Base-by-base conservation (phyloP, 2,113 vertebrate species). In the Callocephalon fimbriatum region DNA sequence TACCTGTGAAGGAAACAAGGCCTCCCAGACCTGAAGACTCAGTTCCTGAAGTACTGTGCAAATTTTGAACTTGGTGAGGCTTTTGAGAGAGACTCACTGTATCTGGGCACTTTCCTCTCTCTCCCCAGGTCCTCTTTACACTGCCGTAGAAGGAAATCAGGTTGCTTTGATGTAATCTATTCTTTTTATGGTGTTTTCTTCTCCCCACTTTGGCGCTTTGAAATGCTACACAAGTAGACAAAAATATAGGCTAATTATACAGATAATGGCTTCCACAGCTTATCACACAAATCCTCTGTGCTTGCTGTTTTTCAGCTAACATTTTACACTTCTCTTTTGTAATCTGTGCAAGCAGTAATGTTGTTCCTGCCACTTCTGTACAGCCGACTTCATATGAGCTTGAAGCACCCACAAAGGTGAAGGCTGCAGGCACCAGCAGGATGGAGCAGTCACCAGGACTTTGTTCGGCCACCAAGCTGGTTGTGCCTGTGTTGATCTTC, bases 11-110 rank as follows among this genome's bases (percentile, higher is more conserved):
- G 19, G 1, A 16, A 65, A 13, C 35, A 73, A 65, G 27, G 17
- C 27, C 23, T 58, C 26, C 0, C 5, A 74, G 47, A 68, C 3
- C 15, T n/a, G 18, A 35, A 47, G 17, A 37, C 29, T 61, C 1
- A 6, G 15, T 42, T 61, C 20, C 65, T 32, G 18, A 93, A 85
- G 15, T 56, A 38, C 18, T 0, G 0, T 14, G 17, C 0, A 0
- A 27, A 9, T 31, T 42, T 70, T 84, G 54, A 40, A 45, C 15
- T 63, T 42, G 25, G 2, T 70, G 65, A 62, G 37, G n/a, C 14
- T 86, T 93, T 74, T 74, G 45, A 42, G n/a, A 71, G 59, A 27
- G 13, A 27, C 10, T 70, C 1, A 0, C 91, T 23, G 6, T 12
- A 21, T 77, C n/a, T 27, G 16, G 16, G 17, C 10, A 2, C 31